These are phyloP conservation scores for Protosalanx chinensis DNA, from an alignment of 2,797 vertebrate genomes.

Conservation along the genomic window DNA sequence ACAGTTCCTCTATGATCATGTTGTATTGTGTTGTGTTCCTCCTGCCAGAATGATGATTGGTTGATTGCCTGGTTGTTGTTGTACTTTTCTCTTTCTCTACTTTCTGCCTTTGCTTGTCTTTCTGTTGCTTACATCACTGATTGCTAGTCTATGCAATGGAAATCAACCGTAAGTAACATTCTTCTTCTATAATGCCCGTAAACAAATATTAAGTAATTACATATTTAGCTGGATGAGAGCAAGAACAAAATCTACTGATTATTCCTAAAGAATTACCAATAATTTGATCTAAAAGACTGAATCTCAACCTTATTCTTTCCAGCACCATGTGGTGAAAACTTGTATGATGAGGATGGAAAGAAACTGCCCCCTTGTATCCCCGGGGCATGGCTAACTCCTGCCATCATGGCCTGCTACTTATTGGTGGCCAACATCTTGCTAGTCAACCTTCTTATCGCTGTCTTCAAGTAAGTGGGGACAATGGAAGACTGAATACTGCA, in stretches of 20 bases:
- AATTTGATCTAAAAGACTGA: neutral
- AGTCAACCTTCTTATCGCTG: slow-evolving; percentile 95
- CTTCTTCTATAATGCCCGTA: neutral
- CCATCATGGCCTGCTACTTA: slow-evolving; percentile 97
- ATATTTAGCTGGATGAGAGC: neutral
- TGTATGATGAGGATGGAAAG: slow-evolving; percentile 95
- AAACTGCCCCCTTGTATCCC: slow-evolving; percentile 94
- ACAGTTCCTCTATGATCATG: neutral
- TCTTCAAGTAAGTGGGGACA: slow-evolving; percentile 86
- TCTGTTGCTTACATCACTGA: slow-evolving; percentile 35
- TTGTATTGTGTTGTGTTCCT: neutral
- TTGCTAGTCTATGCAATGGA: slow-evolving; percentile 95
- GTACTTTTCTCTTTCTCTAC: slow-evolving; percentile 8
- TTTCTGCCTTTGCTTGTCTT: slow-evolving; percentile 20
- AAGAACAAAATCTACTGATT: neutral
- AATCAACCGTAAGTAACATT: slow-evolving; percentile 90
- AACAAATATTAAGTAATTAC: neutral
- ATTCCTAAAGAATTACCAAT: neutral
- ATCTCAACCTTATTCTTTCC: neutral
- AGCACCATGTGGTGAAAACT: slow-evolving; percentile 95
- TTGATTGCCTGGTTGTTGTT: neutral
- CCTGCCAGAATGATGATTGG: neutral
- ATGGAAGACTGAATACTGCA: neutral
- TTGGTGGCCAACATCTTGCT: slow-evolving; percentile 96
- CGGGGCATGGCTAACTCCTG: slow-evolving; percentile 92